Evolutionary conservation across 2,888 invertebrate genomes (phyloP), one percentile per base, ranked within the genome.

Genomic region (Eledone cirrhosa): DNA sequence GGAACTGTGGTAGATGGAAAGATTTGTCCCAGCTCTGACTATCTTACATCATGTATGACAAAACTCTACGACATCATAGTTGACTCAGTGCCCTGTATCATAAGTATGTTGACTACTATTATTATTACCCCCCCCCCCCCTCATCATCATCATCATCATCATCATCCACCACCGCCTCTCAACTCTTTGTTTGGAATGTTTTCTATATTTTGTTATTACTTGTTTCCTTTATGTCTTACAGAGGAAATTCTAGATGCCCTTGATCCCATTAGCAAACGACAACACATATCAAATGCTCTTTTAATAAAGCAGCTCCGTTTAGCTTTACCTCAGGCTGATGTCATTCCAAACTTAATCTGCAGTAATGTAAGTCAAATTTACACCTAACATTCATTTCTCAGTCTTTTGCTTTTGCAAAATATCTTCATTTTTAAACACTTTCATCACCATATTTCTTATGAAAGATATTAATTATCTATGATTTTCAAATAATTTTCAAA

Each of bases 251-350:
- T 90, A 77, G 78, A 85, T 11, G 81, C 88, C 4, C 83, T 90
- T 67, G 89, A 90, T 77, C 86, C 87, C 11, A 88, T 90, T 0
- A 84, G 85, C 27, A 90, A 90, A 11, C 81, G 90, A n/a, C 90
- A 90, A 82, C 90, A 91, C 82, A 89, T 90, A 11, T 90, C 89
- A 67, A 76, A 48, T 48, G 85, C 88, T 4, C 85, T 87, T 16
- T 90, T 90, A 78, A 85, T 87, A 24, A 89, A 89, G 81, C 90
- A 89, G 80, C 83, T 90, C 24, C 88, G 88, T 82, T 83, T 81
- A 16, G 81, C 86, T 11, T 85, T 91, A 13, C 90, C 90, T 16
- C 82, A 88, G 72, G 84, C 89, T 47, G 86, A 88, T 47, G 85
- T 90, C 47, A 84, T 90, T 67, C 86, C 86, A 41, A 88, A 89